Percentiles rank a stretch among this genome's conserved stretches.
These are phyloP conservation scores for Planiliza haematocheilus DNA, from an alignment of 2,113 vertebrate genomes.

Conservation along the genomic window DNA sequence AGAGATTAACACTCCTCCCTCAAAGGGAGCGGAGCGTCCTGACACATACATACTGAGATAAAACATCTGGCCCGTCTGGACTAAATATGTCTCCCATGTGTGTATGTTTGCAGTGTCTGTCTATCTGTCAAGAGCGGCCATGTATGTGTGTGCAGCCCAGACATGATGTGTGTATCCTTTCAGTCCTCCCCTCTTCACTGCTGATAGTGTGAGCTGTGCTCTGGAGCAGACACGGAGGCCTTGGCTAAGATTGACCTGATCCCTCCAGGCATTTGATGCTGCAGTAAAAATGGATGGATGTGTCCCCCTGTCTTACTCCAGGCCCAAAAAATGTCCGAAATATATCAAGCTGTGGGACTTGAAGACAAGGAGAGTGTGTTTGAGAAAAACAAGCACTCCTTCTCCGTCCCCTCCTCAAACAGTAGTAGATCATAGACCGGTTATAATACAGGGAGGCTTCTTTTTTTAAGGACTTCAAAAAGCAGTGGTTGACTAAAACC, in stretches of 20 bases:
- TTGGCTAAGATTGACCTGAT: constrained; percentile 48
- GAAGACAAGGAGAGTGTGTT: constrained; percentile 10
- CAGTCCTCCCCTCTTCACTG: constrained; percentile 36
- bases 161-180: constrained; percentile 32
- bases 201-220: constrained; percentile 27
- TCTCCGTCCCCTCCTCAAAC: constrained; percentile 15
- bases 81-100: constrained; percentile 45
- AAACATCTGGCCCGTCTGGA: constrained; percentile 64
- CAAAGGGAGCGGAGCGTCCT: constrained; percentile 31
- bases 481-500: constrained; percentile 29
- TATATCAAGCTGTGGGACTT: constrained; percentile 38
- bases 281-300: constrained; percentile 45
- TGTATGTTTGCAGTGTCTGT: constrained; percentile 25
- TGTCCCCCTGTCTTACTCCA: constrained; percentile 43
- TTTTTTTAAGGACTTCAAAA: constrained; percentile 32
- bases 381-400: constrained; percentile 10
- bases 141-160: not conserved
- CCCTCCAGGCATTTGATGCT: constrained; percentile 31
- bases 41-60: constrained; percentile 56
- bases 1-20: constrained; percentile 60
- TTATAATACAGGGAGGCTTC: constrained; percentile 18
- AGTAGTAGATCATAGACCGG: constrained; percentile 14
- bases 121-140: constrained; percentile 1
- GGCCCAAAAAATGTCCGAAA: constrained; percentile 24
- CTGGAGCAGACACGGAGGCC: constrained; percentile 48